Conservation (phyloP, 2,888 invertebrate genomes). For the Chydorus sphaericus region DNA sequence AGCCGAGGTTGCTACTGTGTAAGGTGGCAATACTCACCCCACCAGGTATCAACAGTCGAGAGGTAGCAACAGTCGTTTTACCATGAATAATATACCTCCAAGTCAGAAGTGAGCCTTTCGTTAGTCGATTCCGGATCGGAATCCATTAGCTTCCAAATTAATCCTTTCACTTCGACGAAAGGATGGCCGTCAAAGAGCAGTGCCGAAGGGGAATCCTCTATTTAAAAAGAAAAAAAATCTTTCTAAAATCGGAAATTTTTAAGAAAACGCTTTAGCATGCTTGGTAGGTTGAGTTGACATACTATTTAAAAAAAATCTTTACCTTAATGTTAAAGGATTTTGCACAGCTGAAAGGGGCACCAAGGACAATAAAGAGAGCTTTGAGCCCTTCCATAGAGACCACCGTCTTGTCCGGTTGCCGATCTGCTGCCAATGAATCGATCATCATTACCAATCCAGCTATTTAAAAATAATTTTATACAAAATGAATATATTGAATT, state of each 20-base stretch:
- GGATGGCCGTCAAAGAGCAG: background rate
- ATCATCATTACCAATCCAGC: conserved; percentile 51
- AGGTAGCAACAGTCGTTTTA: too few relatives aligned
- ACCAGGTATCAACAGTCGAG: too few relatives aligned
- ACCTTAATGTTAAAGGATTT: conserved; percentile 34
- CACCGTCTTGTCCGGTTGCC: conserved; percentile 35
- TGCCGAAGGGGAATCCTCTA: background rate
- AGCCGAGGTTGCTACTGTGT: too few relatives aligned
- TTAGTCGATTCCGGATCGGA: conserved; percentile 2
- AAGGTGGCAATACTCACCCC: too few relatives aligned
- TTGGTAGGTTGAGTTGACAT: too few relatives aligned
- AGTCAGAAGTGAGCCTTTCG: conserved; percentile 8
- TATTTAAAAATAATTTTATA: conserved; percentile 24
- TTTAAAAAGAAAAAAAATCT: background rate
- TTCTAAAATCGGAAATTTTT: background rate
- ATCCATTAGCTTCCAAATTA: background rate
- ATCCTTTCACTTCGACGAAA: conserved; percentile 8
- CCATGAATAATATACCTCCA: too few relatives aligned
- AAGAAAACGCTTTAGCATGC: too few relatives aligned
- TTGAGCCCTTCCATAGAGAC: conserved; percentile 48
- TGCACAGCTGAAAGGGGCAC: conserved; percentile 35
- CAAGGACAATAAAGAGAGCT: conserved; percentile 41
- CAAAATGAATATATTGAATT: conserved; percentile 16
- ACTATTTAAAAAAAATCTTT: too few relatives aligned
- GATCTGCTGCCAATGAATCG: conserved; percentile 48